phyloP scores from a whole-genome alignment of 2,797 vertebrate species.

The Jordanella pulchra region DNA sequence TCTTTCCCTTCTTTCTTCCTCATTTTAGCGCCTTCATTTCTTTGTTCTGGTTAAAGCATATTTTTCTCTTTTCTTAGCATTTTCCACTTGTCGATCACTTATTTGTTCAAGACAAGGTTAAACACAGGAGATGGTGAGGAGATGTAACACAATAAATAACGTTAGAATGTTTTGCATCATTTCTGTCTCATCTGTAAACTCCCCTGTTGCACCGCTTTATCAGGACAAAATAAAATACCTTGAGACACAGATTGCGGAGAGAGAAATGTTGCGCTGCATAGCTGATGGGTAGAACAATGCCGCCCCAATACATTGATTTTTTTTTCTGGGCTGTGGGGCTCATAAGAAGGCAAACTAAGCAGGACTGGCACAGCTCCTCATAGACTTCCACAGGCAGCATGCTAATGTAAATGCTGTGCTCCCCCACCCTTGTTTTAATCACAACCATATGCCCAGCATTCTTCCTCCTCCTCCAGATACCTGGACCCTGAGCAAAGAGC shows the following conservation, averaged over 20 bases:
- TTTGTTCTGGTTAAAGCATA: conserved; percentile 2
- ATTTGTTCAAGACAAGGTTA: not conserved
- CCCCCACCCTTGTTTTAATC: conserved; percentile 67
- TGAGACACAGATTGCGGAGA: not conserved
- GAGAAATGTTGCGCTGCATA: conserved; percentile 5
- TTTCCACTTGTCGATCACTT: not conserved
- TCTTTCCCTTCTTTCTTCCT: conserved; percentile 2
- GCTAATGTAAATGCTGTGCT: conserved; percentile 67
- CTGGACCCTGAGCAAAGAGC: conserved; percentile 40
- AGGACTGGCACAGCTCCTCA: conserved; percentile 52
- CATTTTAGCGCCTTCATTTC: conserved; percentile 7
- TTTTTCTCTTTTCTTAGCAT: not conserved
- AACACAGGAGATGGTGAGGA: not conserved
- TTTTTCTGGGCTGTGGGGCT: conserved; percentile 19
- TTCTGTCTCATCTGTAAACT: not conserved
- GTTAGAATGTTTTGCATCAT: not conserved
- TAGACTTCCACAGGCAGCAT: conserved; percentile 53
- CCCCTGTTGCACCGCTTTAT: not conserved
- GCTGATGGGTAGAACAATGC: conserved; percentile 24
- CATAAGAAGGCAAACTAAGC: conserved; percentile 26
- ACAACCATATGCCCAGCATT: conserved; percentile 69
- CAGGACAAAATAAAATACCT: not conserved
- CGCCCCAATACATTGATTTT: conserved; percentile 11
- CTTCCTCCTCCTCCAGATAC: conserved; percentile 44
- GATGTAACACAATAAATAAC: not conserved